Evolutionary conservation across 2,797 vertebrate species (phyloP).

Genomic region (Craterocephalus amniculus): DNA sequence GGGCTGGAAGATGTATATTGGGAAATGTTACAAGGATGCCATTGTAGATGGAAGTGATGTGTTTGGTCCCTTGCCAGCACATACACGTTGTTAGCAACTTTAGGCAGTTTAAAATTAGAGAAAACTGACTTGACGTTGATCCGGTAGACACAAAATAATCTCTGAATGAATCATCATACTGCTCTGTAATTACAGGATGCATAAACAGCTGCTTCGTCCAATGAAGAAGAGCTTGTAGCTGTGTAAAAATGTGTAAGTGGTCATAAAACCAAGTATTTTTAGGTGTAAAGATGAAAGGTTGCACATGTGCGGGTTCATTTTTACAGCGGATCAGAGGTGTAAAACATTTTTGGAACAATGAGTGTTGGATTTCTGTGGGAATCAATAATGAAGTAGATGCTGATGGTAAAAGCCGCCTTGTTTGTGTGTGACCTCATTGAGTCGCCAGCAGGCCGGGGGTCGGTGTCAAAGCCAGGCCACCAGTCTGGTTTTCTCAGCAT

Average conservation of each 20-base stretch:
- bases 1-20: too few relatives aligned
- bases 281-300: background rate
- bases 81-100: background rate
- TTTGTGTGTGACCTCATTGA: conserved; percentile 67
- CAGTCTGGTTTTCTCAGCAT: conserved; percentile 68
- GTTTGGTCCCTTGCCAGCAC: too few relatives aligned
- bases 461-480: conserved; percentile 76
- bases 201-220: background rate
- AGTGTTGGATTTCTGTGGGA: background rate
- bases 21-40: too few relatives aligned
- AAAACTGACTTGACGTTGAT: background rate
- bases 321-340: background rate
- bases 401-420: conserved; percentile 61
- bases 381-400: background rate
- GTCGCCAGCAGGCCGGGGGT: conserved; percentile 69
- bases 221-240: background rate
- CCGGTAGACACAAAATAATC: background rate
- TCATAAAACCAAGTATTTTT: background rate
- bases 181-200: background rate
- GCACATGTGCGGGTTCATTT: background rate
- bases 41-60: too few relatives aligned
- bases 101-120: background rate
- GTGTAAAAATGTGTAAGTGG: background rate
- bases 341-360: background rate
- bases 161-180: background rate